Evolutionary conservation across 2,888 invertebrate genomes (phyloP).

Genomic region (Myopa testacea): DNA sequence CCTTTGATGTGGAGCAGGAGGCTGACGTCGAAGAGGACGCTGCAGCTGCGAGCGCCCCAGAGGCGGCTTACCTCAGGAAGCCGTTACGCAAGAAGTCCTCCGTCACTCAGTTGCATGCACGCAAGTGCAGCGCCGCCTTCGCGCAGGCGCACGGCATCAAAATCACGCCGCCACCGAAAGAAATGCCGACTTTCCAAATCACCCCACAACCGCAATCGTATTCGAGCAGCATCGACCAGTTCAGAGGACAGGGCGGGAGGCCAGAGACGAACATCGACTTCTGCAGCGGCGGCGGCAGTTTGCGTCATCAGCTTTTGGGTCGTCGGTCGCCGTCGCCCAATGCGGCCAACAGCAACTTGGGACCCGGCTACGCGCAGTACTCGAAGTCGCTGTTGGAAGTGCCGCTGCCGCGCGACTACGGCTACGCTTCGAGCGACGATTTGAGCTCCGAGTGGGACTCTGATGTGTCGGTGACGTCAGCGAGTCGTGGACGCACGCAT

Average conservation of each 20-base stretch:
- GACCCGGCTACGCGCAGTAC: conserved; percentile 83
- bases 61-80: conserved; percentile 52
- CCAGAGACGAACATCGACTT: not conserved
- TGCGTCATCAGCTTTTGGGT: conserved; percentile 50
- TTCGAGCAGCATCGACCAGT: conserved; percentile 8
- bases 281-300: conserved; percentile 41
- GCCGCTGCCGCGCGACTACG: conserved; percentile 82
- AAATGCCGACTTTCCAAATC: conserved; percentile 47
- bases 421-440: conserved; percentile 91
- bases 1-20: conserved; percentile 30
- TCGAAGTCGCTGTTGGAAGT: conserved; percentile 81
- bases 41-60: conserved; percentile 17
- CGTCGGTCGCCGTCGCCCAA: conserved; percentile 71
- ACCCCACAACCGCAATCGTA: conserved; percentile 39
- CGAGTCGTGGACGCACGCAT: conserved; percentile 48
- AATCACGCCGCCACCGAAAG: conserved; percentile 33
- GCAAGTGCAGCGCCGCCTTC: conserved; percentile 67
- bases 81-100: conserved; percentile 63
- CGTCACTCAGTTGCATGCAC: conserved; percentile 58
- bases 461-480: conserved; percentile 72
- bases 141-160: conserved; percentile 66
- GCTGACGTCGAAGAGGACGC: conserved; percentile 42
- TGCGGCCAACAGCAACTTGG: conserved; percentile 61
- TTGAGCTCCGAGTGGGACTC: conserved; percentile 93
- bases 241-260: not conserved